Conservation (phyloP, 2,113 vertebrate species). For the Notiomystis cincta region DNA sequence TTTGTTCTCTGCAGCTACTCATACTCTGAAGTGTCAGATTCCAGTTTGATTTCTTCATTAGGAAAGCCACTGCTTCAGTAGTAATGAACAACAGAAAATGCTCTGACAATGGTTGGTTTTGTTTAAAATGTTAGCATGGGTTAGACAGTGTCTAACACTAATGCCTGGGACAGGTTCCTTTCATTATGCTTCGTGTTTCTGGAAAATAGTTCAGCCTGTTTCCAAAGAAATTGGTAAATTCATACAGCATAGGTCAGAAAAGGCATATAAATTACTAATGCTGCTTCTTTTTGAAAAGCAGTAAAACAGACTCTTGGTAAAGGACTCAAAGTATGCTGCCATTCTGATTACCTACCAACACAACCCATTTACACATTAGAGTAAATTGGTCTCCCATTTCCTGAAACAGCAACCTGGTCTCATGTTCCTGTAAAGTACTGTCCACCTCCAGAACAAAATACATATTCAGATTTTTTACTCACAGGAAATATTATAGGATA, state of each 20-base stretch:
- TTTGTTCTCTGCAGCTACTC: conserved; percentile 50
- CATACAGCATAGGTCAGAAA: not conserved
- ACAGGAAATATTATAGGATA: not conserved
- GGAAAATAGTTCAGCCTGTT: conserved; percentile 17
- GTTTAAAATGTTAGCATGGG: not conserved
- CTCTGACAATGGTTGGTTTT: not conserved
- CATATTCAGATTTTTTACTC: not conserved
- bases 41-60: conserved; percentile 58
- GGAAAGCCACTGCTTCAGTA: conserved; percentile 3
- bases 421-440: not conserved
- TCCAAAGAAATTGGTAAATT: conserved; percentile 4
- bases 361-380: not conserved
- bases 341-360: not conserved
- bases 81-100: not conserved
- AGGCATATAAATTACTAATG: not conserved
- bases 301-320: not conserved
- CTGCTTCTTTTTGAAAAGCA: not conserved
- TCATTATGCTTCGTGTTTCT: conserved; percentile 37
- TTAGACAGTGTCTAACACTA: not conserved
- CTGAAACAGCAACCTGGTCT: not conserved
- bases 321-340: not conserved
- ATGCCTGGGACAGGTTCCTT: not conserved
- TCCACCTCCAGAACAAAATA: not conserved
- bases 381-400: not conserved
- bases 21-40: conserved; percentile 36